phyloP scores from a whole-genome alignment of 2,113 vertebrate genomes.

The Oryzias javanicus region DNA sequence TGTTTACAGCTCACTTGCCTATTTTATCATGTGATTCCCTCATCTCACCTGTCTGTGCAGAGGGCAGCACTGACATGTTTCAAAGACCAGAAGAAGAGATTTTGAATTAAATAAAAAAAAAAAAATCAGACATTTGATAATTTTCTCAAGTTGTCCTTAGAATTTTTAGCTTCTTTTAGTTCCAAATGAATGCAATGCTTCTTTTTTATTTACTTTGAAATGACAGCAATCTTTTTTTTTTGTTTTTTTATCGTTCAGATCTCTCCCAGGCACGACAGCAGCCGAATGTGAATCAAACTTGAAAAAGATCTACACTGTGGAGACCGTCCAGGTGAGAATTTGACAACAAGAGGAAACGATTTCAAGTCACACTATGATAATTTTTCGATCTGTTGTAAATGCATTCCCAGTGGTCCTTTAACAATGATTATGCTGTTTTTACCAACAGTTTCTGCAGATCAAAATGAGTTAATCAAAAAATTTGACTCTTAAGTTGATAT shows the following conservation, averaged over 20 bases:
- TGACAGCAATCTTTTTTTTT: neutral
- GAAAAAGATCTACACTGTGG: constrained; percentile 94
- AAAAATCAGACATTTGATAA: neutral
- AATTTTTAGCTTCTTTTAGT: neutral
- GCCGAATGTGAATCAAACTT: constrained; percentile 93
- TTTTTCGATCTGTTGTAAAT: too few species aligned
- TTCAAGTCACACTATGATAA: too few species aligned
- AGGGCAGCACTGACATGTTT: constrained; percentile 9
- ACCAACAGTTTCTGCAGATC: too few species aligned
- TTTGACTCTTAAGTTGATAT: too few species aligned
- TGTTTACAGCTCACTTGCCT: constrained; percentile 67
- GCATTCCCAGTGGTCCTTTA: too few species aligned
- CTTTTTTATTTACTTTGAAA: neutral
- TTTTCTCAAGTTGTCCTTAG: neutral
- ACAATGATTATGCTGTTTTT: too few species aligned
- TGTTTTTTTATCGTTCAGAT: constrained; percentile 70
- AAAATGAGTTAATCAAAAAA: too few species aligned
- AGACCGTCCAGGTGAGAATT: constrained; percentile 87
- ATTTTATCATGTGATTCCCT: constrained; percentile 55
- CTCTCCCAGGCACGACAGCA: constrained; percentile 91
- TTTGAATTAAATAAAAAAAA: neutral
- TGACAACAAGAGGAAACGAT: too few species aligned
- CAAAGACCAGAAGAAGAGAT: neutral
- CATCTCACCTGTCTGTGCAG: constrained; percentile 22
- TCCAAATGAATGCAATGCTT: neutral